A percentile compares a stretch with the other conserved stretches of the same genome.
Conservation (phyloP, 2,113 vertebrate genomes). For the Thinocorus orbignyianus region DNA sequence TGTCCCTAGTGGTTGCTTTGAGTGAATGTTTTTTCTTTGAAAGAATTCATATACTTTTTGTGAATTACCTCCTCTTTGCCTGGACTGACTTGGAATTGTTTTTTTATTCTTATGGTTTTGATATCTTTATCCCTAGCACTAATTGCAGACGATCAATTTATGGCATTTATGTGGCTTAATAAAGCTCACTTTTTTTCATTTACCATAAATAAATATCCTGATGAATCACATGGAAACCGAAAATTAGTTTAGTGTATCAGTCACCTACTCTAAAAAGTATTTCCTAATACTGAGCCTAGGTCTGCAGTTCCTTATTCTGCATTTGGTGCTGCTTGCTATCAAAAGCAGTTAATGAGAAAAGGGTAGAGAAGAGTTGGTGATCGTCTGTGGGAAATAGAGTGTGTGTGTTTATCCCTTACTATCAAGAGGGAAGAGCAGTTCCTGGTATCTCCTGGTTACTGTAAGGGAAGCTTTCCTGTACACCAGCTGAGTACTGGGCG, state of each 20-base stretch:
- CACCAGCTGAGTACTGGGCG: too few relatives aligned
- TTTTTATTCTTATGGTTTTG: background rate
- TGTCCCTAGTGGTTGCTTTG: background rate
- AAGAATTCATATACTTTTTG: background rate
- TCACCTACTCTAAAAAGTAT: background rate
- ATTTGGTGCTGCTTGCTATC: background rate
- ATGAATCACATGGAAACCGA: background rate
- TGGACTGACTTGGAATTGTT: background rate
- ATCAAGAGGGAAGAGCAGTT: too few relatives aligned
- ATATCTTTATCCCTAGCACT: background rate
- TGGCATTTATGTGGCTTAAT: background rate
- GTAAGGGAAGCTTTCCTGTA: too few relatives aligned
- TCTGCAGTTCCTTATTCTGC: background rate
- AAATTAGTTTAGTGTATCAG: background rate
- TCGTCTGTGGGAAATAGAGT: background rate
- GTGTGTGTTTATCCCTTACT: too few relatives aligned
- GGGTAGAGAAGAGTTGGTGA: background rate
- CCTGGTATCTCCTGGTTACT: too few relatives aligned
- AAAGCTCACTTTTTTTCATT: background rate
- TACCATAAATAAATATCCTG: background rate
- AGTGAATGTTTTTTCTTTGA: background rate
- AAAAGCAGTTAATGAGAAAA: background rate
- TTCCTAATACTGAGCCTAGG: background rate
- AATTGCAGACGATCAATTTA: background rate
- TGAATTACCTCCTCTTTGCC: background rate